Evolutionary conservation across 2,888 invertebrate genomes (phyloP).

Genomic region (Antitype chi): DNA sequence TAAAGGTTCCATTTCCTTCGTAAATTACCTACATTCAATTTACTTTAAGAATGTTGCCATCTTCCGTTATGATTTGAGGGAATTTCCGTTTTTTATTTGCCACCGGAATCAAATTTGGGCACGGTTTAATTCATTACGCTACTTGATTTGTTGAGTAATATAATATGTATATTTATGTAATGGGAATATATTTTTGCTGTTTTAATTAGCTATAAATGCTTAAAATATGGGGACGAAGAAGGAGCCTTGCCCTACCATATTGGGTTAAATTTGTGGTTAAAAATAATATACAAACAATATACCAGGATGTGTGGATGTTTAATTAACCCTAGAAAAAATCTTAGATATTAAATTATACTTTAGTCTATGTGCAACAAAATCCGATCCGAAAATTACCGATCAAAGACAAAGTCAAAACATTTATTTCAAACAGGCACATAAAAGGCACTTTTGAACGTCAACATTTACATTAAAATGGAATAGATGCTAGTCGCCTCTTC

Average conservation of each 20-base stretch:
- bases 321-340: background rate
- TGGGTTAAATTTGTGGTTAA: no score
- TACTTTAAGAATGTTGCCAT: slow-evolving; percentile 39
- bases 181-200: background rate
- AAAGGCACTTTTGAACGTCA: no score
- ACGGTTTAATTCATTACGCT: slow-evolving; percentile 4
- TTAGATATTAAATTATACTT: background rate
- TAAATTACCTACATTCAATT: slow-evolving; percentile 58
- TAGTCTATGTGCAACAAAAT: background rate
- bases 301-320: background rate
- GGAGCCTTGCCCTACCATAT: no score
- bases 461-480: no score
- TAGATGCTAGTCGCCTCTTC: no score
- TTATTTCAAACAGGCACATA: no score
- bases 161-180: background rate
- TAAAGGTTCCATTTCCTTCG: slow-evolving; percentile 33
- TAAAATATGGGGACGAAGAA: background rate
- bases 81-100: slow-evolving; percentile 34
- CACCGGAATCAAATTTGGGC: slow-evolving; percentile 19
- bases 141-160: background rate
- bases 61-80: slow-evolving; percentile 35
- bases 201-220: background rate
- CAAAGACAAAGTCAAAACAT: no score
- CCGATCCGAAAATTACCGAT: background rate
- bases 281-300: no score